phyloP scores from a whole-genome alignment of 2,888 invertebrate species.

The Odontocolon sp. region DNA sequence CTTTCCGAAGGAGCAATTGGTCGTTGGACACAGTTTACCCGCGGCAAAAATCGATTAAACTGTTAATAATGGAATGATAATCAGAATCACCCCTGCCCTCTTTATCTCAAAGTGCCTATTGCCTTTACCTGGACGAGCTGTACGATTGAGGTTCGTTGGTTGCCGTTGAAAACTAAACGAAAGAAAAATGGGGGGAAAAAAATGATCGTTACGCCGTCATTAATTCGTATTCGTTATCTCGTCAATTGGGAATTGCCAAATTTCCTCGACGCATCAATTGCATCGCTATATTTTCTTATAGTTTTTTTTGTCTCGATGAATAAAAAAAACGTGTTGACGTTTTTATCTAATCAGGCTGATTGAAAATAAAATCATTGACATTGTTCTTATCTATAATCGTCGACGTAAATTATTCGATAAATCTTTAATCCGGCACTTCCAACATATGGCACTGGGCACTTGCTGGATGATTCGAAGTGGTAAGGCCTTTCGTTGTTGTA shows the following conservation, averaged over 20 bases:
- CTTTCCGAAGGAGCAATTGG: constrained; percentile 91
- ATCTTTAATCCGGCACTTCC: constrained; percentile 56
- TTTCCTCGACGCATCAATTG: constrained; percentile 22
- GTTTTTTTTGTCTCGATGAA: constrained; percentile 10
- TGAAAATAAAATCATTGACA: constrained; percentile 13
- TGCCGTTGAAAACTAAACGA: constrained; percentile 33
- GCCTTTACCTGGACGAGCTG: constrained; percentile 60
- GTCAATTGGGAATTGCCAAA: constrained; percentile 34
- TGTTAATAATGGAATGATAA: constrained; percentile 24
- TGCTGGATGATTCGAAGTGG: constrained; percentile 70
- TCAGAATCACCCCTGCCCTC: constrained; percentile 63
- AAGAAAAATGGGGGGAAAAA: no score
- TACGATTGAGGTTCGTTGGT: constrained; percentile 7
- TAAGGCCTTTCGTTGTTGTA: constrained; percentile 74
- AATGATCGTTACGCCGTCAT: neutral
- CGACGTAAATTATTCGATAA: constrained; percentile 6
- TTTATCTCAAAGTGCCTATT: constrained; percentile 77
- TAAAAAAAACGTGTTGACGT: constrained; percentile 7
- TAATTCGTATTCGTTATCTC: constrained; percentile 1
- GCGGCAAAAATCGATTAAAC: constrained; percentile 77
- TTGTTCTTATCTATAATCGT: constrained; percentile 15
- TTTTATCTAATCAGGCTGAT: constrained; percentile 30
- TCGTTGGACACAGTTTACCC: constrained; percentile 85
- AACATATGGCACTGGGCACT: constrained; percentile 73
- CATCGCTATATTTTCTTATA: constrained; percentile 41